Evolutionary conservation across 2,797 vertebrate species (phyloP).

Genomic region (Rhodeus uyekii): DNA sequence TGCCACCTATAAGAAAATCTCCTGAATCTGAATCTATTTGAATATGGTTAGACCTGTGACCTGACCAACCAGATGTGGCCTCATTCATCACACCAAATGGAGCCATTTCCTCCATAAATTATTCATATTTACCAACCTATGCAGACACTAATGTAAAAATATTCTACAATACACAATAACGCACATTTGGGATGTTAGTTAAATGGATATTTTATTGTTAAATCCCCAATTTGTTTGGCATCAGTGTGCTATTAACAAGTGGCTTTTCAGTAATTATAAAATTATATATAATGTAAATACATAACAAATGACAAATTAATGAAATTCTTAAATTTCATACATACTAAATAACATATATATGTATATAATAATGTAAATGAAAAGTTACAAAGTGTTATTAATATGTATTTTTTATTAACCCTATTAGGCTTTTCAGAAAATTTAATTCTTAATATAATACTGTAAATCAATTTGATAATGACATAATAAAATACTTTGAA

Average conservation of each 20-base stretch:
- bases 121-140: background rate
- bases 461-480: background rate
- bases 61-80: conserved; percentile 21
- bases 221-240: background rate
- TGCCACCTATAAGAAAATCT: conserved; percentile 53
- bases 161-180: background rate
- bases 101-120: background rate
- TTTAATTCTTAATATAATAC: background rate
- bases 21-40: conserved; percentile 49
- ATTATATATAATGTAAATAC: background rate
- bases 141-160: background rate
- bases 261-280: background rate
- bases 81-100: conserved; percentile 10
- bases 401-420: background rate
- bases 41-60: conserved; percentile 39
- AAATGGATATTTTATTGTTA: background rate
- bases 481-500: background rate
- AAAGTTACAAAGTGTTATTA: background rate
- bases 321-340: background rate
- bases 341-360: background rate
- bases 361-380: background rate
- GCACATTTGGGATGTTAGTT: background rate
- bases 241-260: background rate
- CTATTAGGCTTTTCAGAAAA: too few species aligned
- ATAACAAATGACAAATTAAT: background rate